These are phyloP conservation scores for Aleiodes leptofemur DNA, from an alignment of 2,888 invertebrate genomes.

Conservation along the genomic window DNA sequence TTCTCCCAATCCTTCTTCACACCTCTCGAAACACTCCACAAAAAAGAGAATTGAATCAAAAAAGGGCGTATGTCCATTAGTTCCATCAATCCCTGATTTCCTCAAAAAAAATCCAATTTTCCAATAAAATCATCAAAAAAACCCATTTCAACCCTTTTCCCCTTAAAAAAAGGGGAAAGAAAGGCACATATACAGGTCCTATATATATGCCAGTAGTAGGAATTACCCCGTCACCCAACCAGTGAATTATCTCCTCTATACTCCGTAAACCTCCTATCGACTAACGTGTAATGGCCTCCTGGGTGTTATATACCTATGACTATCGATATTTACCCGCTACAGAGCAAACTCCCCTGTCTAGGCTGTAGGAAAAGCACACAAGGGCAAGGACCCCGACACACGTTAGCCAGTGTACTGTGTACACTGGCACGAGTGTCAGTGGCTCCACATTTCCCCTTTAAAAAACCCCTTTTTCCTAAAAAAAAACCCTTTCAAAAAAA, in stretches of 20 bases:
- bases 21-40: too few relatives aligned
- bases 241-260: conserved; percentile 48
- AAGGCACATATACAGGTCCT: too few relatives aligned
- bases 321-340: conserved; percentile 68
- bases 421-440: conserved; percentile 56
- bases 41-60: too few relatives aligned
- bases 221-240: conserved; percentile 41
- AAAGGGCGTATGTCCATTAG: too few relatives aligned
- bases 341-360: conserved; percentile 45
- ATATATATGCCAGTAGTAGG: conserved; percentile 26
- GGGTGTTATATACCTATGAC: conserved; percentile 52
- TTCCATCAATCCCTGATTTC: too few relatives aligned
- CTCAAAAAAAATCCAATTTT: background rate
- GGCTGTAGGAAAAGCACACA: conserved; percentile 63
- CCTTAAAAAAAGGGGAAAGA: too few relatives aligned
- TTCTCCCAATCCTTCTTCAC: too few relatives aligned
- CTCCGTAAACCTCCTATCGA: conserved; percentile 11
- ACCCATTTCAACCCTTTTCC: too few relatives aligned
- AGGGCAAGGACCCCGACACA: conserved; percentile 71
- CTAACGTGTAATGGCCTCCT: conserved; percentile 38
- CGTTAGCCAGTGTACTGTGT: conserved; percentile 60
- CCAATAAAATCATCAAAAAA: too few relatives aligned
- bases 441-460: conserved; percentile 29
- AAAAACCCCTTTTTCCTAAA: conserved; percentile 27
- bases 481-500: conserved; percentile 3